Base-by-base conservation (phyloP, 1,140 invertebrate species). In the Diploscapter pachys region DNA sequence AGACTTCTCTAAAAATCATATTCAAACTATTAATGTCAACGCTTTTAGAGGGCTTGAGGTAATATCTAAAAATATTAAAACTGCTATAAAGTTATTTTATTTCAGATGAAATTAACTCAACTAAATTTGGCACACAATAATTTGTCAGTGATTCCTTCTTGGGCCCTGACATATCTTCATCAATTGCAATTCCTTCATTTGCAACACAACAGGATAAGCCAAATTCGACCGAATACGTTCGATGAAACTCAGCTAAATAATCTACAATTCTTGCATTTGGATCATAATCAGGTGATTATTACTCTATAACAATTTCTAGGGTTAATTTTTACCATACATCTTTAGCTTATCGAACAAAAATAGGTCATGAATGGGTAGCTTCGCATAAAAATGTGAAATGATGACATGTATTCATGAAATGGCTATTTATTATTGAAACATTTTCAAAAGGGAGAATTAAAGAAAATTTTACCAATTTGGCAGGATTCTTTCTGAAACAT, bases 31-130 rank as follows among this genome's bases (percentile, higher is more conserved):
- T 59, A 78, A 74, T 71, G 76, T 74, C 2, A 78, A 78, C 68
- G 72, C 76, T 9, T 78, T 78, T 54, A 52, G 76, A 48, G 76
- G 76, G 65, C 49, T 75, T 9, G 76, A 78, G 72, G 76, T 78
- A 71, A 3, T 31, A 31, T 31, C 31, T 31, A 31, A 31, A 9
- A 71, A 67, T 6, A 11, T 66, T 31, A 2, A 66, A n/a, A 2
- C 11, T 4, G n/a, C 52, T 31, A 2, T 31, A 59, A 71, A 56
- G 31, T 49, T 13, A 57, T 31, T 8, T 31, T 0, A 51, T 0
- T 51, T 63, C 59, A 76, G 74, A 76, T 72, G 70, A 76, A 76
- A 73, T 50, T 76, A 53, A 72, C 69, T 9, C 59, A 63, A 11
- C 66, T 78, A 11, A 57, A 70, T 51, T 67, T 78, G 4, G 54